Conservation (phyloP, 2,888 invertebrate species). For the Drosophila lutescens region DNA sequence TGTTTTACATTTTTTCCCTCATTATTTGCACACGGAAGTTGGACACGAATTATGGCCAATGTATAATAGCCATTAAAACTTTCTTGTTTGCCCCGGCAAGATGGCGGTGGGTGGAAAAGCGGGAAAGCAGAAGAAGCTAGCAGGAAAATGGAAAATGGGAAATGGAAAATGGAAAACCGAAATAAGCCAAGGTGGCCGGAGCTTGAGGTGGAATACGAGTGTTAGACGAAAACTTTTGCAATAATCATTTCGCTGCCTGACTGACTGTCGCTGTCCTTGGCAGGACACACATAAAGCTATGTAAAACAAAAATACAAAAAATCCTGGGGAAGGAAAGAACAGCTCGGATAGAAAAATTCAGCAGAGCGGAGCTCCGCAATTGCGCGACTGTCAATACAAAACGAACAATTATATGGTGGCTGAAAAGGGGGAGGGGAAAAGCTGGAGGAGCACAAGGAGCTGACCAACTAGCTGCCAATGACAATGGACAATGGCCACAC, state of each 20-base stretch:
- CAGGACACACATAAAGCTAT: slow-evolving; percentile 6
- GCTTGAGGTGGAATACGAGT: slow-evolving; percentile 40
- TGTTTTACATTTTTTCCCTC: slow-evolving; percentile 59
- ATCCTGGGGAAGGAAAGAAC: slow-evolving; percentile 19
- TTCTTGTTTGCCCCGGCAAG: slow-evolving; percentile 50
- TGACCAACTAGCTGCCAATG: slow-evolving; percentile 51
- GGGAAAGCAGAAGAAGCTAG: slow-evolving; percentile 1
- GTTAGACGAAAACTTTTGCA: slow-evolving; percentile 72
- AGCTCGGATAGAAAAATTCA: slow-evolving; percentile 64
- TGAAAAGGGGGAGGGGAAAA: neutral
- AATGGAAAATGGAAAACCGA: slow-evolving; percentile 18
- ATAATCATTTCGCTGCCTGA: slow-evolving; percentile 66
- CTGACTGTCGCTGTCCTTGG: slow-evolving; percentile 61
- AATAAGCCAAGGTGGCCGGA: slow-evolving; percentile 44
- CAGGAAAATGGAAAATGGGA: slow-evolving; percentile 3
- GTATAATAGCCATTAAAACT: slow-evolving; percentile 74
- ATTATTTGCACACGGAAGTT: slow-evolving; percentile 52
- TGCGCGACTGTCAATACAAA: slow-evolving; percentile 74
- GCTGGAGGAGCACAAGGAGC: slow-evolving; percentile 1
- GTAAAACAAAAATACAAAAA: slow-evolving; percentile 4
- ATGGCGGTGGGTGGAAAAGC: neutral
- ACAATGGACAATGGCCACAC: slow-evolving; percentile 22
- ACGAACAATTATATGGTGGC: slow-evolving; percentile 56
- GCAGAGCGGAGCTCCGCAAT: slow-evolving; percentile 70
- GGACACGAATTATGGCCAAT: slow-evolving; percentile 74